These are phyloP conservation scores for Sinelater perroti DNA, from an alignment of 2,888 invertebrate genomes.

Conservation along the genomic window DNA sequence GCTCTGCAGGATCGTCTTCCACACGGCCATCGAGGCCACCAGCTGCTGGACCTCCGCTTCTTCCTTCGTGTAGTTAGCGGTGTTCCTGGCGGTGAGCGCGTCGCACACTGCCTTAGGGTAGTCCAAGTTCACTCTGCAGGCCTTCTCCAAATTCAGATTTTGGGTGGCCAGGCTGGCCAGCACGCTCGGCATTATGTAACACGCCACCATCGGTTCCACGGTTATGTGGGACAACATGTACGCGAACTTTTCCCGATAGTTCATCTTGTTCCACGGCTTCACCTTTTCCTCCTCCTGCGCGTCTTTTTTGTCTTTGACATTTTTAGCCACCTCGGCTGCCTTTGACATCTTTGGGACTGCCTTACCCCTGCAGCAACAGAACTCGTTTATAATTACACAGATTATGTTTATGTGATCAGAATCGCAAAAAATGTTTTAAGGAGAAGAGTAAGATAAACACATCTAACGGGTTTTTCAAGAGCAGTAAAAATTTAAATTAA, in stretches of 20 bases:
- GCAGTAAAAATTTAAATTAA: too few relatives aligned
- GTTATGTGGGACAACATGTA: conserved; percentile 73
- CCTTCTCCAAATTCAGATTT: conserved; percentile 86
- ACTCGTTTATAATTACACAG: too few relatives aligned
- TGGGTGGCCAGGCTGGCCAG: conserved; percentile 81
- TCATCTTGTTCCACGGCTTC: conserved; percentile 56
- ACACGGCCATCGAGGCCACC: conserved; percentile 81
- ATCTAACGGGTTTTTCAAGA: too few relatives aligned
- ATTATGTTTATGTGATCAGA: too few relatives aligned
- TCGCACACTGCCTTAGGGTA: conserved; percentile 79
- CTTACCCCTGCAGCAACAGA: neutral
- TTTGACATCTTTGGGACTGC: conserved; percentile 7
- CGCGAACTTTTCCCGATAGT: conserved; percentile 65
- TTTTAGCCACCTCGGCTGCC: neutral
- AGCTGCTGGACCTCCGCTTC: conserved; percentile 63
- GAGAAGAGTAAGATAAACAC: too few relatives aligned
- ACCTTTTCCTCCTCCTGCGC: conserved; percentile 15
- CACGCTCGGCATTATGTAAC: conserved; percentile 73
- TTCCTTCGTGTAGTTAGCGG: conserved; percentile 69
- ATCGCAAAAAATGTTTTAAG: too few relatives aligned
- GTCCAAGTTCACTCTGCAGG: conserved; percentile 82
- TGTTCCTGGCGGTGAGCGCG: conserved; percentile 77
- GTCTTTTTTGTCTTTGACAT: conserved; percentile 18
- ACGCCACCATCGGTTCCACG: conserved; percentile 79
- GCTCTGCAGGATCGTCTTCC: conserved; percentile 87